Percentiles rank a stretch among this genome's conserved stretches.
Evolutionary conservation across 2,797 vertebrate species (phyloP).

Genomic region (Gobionotothen gibberifrons): DNA sequence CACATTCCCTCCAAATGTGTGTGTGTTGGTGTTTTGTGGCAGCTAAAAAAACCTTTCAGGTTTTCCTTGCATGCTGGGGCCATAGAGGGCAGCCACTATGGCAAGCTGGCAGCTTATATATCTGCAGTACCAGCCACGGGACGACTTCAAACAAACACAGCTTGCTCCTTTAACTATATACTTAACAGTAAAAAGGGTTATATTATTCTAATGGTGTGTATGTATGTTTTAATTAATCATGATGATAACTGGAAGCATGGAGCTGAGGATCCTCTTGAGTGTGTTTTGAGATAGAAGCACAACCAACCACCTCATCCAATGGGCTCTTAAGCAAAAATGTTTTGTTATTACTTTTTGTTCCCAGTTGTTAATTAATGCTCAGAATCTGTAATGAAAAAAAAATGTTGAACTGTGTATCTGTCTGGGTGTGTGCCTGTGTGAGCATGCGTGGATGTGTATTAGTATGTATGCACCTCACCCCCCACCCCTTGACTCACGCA

Average conservation of each 20-base stretch:
- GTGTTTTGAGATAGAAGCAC: conserved; percentile 76
- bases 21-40: conserved; percentile 75
- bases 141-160: conserved; percentile 50
- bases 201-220: conserved; percentile 70
- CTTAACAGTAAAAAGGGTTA: conserved; percentile 66
- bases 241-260: conserved; percentile 89
- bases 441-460: conserved; percentile 55
- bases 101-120: conserved; percentile 44
- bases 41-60: conserved; percentile 81
- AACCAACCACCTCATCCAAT: conserved; percentile 77
- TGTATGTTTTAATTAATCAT: conserved; percentile 79
- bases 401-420: conserved; percentile 57
- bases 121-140: conserved; percentile 49
- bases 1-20: conserved; percentile 45
- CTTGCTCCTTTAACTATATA: conserved; percentile 65
- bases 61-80: conserved; percentile 77
- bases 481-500: conserved; percentile 8
- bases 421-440: conserved; percentile 55
- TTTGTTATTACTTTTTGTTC: conserved; percentile 33
- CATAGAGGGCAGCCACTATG: conserved; percentile 50
- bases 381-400: conserved; percentile 53
- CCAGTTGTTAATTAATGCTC: conserved; percentile 62
- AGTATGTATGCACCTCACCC: conserved; percentile 48
- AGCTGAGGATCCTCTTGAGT: conserved; percentile 66
- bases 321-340: conserved; percentile 56